phyloP scores from a whole-genome alignment of 2,888 invertebrate species.

The Cyclophora albipunctata region DNA sequence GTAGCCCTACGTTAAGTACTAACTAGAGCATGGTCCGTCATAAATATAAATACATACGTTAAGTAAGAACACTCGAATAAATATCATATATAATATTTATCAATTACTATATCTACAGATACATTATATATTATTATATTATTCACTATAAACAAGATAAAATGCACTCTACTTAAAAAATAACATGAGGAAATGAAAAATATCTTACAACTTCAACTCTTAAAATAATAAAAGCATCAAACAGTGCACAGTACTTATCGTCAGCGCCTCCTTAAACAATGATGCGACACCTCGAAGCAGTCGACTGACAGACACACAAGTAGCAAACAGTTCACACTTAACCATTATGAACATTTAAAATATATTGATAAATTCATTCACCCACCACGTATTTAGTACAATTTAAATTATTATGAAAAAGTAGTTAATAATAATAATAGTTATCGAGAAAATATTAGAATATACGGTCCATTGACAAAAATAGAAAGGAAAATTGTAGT shows the following conservation, averaged over 20 bases:
- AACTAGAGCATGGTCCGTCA: constrained; percentile 9
- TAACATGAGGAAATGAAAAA: neutral
- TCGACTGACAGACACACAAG: neutral
- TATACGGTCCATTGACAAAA: no score
- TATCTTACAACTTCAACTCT: neutral
- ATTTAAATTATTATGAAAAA: no score
- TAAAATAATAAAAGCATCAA: neutral
- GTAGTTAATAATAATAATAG: no score
- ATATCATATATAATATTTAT: neutral
- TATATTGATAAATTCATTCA: no score
- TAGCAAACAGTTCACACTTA: neutral
- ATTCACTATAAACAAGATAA: neutral
- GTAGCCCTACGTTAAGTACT: constrained; percentile 8
- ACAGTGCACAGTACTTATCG: neutral
- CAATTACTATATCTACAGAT: neutral
- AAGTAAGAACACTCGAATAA: neutral
- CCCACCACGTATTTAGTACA: no score
- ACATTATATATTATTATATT: neutral
- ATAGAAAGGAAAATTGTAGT: no score
- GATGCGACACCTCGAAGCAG: neutral
- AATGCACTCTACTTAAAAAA: neutral
- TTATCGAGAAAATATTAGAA: no score
- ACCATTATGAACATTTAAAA: neutral
- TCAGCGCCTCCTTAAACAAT: neutral
- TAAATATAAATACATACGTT: neutral